Base-by-base conservation (phyloP, 2,888 invertebrate species). In the Agriotes lineatus region DNA sequence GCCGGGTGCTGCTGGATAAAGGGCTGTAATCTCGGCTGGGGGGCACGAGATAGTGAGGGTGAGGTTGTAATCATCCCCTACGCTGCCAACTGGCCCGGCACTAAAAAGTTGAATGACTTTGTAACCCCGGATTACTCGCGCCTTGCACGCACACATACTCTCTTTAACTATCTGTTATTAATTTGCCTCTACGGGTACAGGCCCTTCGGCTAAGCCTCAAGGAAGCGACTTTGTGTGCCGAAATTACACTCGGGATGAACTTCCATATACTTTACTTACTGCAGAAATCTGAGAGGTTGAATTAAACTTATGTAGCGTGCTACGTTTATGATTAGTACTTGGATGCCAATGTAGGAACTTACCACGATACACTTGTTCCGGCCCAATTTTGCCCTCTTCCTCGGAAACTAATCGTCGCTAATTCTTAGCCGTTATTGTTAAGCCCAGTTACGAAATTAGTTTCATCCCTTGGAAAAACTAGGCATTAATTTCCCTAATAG, bases 101-200 rank as follows among this genome's bases (percentile, higher is more conserved):
- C 81, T 81, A 81, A 81, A 81, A 81, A 81, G 78, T 80, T 80
- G 81, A 80, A 80, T 79, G 81, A 80, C 80, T 81, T 81, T 78
- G 75, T 76, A 78, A 76, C 77, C 78, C 75, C 70, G 74, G 74
- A 77, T 76, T 77, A 76, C 75, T 71, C 61, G 74, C 70, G 70
- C 73, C 70, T 71, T 72, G 72, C 74, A 78, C 77, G 78, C 79
- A 78, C 74, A 75, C 76, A 75, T 74, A 69, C 72, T 74, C 72
- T 70, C 72, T 74, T 74, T 65, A 66, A 66, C 61, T 66, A 66
- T 66, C 66, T 60, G 61, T 66, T 62, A 66, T 70, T 70, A 70
- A 70, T 70, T 70, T 66, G 61, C 50, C 69, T 70, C 33, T 19
- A 70, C 69, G 57, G 44, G 56, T 12, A 66, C 69, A 58, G 57